A percentile compares a stretch with the other conserved stretches of the same genome.
These are phyloP conservation scores for Orestias chungarensis DNA, from an alignment of 2,797 vertebrate genomes.

Conservation along the genomic window DNA sequence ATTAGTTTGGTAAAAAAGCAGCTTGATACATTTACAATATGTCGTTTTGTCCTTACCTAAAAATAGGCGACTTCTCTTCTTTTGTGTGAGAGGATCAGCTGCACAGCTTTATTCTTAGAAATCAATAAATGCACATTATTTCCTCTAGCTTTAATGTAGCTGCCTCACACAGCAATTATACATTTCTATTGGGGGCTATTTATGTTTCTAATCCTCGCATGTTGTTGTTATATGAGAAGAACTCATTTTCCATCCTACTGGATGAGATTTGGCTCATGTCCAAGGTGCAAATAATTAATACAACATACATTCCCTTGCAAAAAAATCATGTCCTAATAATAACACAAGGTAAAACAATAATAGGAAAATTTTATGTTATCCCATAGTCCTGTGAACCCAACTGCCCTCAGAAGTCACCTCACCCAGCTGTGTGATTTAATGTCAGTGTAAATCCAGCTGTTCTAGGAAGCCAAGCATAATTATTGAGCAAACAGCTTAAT, in stretches of 20 bases:
- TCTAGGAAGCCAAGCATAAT: no score
- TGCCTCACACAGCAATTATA: slow-evolving; percentile 40
- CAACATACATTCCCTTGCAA: neutral
- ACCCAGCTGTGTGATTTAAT: no score
- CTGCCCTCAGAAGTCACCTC: no score
- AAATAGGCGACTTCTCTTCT: neutral
- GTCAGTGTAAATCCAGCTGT: no score
- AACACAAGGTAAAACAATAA: neutral
- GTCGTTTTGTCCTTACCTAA: slow-evolving; percentile 1
- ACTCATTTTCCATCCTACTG: slow-evolving; percentile 2
- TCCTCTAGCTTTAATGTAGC: slow-evolving; percentile 12
- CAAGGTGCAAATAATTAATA: slow-evolving; percentile 5
- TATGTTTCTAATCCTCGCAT: slow-evolving; percentile 36
- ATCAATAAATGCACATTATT: slow-evolving; percentile 21
- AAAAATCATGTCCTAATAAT: neutral
- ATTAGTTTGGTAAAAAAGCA: neutral
- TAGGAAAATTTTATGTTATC: no score
- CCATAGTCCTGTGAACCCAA: no score
- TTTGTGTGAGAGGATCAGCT: neutral
- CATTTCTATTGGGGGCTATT: slow-evolving; percentile 37
- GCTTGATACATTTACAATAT: neutral
- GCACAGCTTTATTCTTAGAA: slow-evolving; percentile 5
- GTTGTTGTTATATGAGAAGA: neutral
- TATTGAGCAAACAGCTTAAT: no score
- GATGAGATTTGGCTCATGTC: neutral